Evolutionary conservation across 2,888 invertebrate species (phyloP).

Genomic region (Drosophila heteroneura): DNA sequence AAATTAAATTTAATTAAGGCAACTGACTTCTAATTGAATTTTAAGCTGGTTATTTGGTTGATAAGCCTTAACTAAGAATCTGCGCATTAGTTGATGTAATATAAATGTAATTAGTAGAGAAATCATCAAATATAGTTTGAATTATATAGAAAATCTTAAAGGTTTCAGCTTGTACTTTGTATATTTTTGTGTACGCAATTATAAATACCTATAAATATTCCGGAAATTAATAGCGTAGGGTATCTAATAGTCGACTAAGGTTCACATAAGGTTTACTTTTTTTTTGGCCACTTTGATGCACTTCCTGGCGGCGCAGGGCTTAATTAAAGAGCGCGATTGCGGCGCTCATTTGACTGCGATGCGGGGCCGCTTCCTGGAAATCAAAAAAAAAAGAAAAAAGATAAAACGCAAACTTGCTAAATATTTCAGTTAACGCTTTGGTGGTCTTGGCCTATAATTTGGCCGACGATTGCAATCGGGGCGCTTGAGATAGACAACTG

Average conservation of each 20-base stretch:
- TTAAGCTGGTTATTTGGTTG: neutral
- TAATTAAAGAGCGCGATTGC: constrained; percentile 74
- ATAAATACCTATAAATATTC: neutral
- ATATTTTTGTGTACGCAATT: neutral
- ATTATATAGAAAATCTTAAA: neutral
- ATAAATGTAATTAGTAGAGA: neutral
- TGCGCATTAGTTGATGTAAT: neutral
- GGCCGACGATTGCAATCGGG: constrained; percentile 67
- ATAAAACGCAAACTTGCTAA: constrained; percentile 74
- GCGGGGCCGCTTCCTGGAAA: constrained; percentile 69
- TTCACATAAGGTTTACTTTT: neutral
- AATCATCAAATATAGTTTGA: neutral
- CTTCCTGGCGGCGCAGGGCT: constrained; percentile 64
- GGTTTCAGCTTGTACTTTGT: neutral
- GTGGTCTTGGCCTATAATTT: constrained; percentile 82
- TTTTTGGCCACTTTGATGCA: constrained; percentile 57
- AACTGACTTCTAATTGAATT: neutral
- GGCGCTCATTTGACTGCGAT: constrained; percentile 70
- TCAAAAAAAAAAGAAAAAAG: constrained; percentile 66
- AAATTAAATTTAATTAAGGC: too few species aligned
- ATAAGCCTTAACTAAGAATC: too few species aligned
- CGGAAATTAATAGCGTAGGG: neutral
- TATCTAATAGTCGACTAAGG: neutral
- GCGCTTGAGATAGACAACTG: constrained; percentile 63
- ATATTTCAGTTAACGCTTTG: constrained; percentile 82